Evolutionary conservation across 2,888 invertebrate genomes (phyloP), one percentile per base, ranked within the genome.

Genomic region (Campoletis raptor): DNA sequence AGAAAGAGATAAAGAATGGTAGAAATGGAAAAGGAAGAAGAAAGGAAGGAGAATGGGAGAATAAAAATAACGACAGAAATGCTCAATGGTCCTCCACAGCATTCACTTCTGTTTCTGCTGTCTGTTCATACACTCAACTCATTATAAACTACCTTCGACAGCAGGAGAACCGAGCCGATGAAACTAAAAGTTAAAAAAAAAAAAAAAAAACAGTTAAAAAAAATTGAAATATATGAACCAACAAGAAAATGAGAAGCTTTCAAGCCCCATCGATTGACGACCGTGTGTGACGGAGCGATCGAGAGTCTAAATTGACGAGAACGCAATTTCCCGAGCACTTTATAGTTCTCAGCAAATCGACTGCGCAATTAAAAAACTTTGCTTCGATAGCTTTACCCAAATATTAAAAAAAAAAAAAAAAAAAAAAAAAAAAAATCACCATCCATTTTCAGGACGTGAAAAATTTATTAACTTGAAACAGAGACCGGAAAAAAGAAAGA

Each of bases 31-130:
- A 42, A 40, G 30, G 30, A 61, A 18, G 42, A 61, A 42, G 24
- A 15, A 61, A 12, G 7, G 24, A 24, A 42, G 40, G 74, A 74
- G 74, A 54, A 18, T 24, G 74, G 64, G 69, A 18, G 57, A 54
- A 76, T 36, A 52, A 30, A 69, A 24, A 67, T 74, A 52, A 80
- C 76, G 80, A 84, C 80, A 84, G 74, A 84, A 70, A 76, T 64
- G 74, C 61, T 82, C 74, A 69, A 80, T 69, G 61, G 70, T 76
- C 40, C 80, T 80, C 80, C 76, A 64, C 69, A 64, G 40, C 40
- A 69, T 74, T 40, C 40, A 76, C 84, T 84, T 80, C 70, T 76
- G 80, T 61, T 61, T 61, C 61, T 37, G 48, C 24, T 69, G 45
- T 21, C 21, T 30, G 45, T 24, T 40, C 42, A 30, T 30, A 30